phyloP scores from a whole-genome alignment of 2,113 vertebrate genomes.

The Tapirus terrestris region DNA sequence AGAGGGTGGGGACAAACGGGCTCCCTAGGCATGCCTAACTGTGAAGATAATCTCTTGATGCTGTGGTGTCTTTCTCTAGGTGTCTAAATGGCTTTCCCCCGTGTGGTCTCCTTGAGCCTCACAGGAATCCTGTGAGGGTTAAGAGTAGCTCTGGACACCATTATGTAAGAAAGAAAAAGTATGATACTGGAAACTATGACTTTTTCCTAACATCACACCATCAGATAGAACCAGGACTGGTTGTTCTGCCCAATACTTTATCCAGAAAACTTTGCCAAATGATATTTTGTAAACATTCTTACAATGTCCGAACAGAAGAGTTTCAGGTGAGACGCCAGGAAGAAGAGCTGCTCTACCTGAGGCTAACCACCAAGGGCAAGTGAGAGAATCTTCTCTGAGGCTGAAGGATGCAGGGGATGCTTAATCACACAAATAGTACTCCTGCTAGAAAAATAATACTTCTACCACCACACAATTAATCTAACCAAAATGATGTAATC shows the following conservation, averaged over 20 bases:
- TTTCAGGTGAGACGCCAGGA: not conserved
- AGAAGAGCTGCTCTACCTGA: not conserved
- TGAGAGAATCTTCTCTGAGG: not conserved
- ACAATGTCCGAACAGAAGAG: not conserved
- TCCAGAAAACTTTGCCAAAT: not conserved
- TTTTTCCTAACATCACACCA: not conserved
- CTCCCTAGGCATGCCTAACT: not conserved
- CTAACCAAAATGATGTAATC: not conserved
- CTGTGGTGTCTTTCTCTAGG: not conserved
- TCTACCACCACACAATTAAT: not conserved
- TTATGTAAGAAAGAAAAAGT: not conserved
- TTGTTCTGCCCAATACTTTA: not conserved
- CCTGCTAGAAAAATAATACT: not conserved
- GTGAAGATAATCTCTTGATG: not conserved
- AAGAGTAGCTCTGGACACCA: not conserved
- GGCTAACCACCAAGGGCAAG: not conserved
- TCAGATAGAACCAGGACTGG: not conserved
- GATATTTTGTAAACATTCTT: conserved; percentile 3
- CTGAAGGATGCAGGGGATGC: not conserved
- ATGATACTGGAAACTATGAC: not conserved
- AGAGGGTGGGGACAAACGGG: not conserved
- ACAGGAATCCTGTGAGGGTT: not conserved
- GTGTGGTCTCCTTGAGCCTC: not conserved
- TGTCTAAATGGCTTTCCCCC: not conserved
- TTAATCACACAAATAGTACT: not conserved